These are phyloP conservation scores for Prunella fulvescens DNA, from an alignment of 2,113 vertebrate species.

Conservation along the genomic window DNA sequence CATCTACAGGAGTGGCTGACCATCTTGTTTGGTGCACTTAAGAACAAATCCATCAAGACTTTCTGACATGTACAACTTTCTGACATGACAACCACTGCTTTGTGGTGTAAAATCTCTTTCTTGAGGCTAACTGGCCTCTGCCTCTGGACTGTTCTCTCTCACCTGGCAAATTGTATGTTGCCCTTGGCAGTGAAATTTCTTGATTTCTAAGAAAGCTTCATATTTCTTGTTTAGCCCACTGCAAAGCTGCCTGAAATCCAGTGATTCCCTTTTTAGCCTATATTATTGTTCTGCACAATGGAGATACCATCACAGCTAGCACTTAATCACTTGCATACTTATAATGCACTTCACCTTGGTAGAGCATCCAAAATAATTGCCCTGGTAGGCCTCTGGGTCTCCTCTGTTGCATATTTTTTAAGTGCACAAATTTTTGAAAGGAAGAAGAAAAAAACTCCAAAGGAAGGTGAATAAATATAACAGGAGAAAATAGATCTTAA, in stretches of 20 bases:
- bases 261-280: background rate
- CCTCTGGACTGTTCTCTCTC: background rate
- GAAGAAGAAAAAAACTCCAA: background rate
- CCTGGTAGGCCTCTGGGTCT: background rate
- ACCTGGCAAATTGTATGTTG: background rate
- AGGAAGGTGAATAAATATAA: background rate
- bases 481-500: background rate
- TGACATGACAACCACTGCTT: background rate
- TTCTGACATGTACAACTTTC: background rate
- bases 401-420: background rate
- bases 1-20: background rate
- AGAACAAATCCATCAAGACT: background rate
- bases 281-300: accelerated
- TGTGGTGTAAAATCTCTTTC: background rate
- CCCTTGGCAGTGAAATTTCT: background rate
- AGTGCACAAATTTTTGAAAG: background rate
- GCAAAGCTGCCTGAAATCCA: background rate
- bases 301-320: background rate
- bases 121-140: background rate
- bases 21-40: background rate
- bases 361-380: background rate
- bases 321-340: background rate
- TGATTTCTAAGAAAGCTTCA: background rate
- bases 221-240: background rate
- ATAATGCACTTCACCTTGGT: accelerated